Conservation (phyloP, 2,113 vertebrate genomes). For the Oncorhynchus tshawytscha region DNA sequence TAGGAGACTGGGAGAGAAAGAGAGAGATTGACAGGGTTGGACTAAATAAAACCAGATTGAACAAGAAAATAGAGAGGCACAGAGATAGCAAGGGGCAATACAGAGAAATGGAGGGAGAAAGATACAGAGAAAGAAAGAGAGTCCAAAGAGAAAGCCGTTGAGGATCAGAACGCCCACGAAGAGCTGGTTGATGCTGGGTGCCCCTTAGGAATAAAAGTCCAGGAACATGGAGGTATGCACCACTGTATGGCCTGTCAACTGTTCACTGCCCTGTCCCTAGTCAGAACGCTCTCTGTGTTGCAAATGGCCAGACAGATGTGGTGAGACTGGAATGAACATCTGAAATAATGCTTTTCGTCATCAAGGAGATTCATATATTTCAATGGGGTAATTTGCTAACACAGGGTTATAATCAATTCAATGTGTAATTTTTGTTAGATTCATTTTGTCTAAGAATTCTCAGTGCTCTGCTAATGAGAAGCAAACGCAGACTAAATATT, state of each 20-base stretch:
- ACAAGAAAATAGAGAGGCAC: constrained; percentile 31
- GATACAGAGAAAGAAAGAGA: constrained; percentile 21
- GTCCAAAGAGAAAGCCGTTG: constrained; percentile 52
- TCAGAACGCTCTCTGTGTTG: constrained; percentile 38
- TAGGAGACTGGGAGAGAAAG: background rate
- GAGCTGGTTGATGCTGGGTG: constrained; percentile 42
- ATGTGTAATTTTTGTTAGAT: no score
- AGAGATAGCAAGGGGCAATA: background rate
- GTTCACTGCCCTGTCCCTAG: constrained; percentile 23
- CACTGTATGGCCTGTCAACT: constrained; percentile 58
- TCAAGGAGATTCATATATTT: background rate
- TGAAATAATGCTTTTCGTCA: constrained; percentile 53
- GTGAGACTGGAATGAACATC: constrained; percentile 23
- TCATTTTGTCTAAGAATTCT: background rate
- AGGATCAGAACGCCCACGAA: constrained; percentile 39
- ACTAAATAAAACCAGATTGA: constrained; percentile 15
- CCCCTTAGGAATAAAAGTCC: constrained; percentile 31
- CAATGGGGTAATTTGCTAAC: no score
- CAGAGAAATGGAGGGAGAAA: constrained; percentile 35
- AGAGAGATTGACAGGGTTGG: constrained; percentile 17
- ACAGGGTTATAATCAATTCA: no score
- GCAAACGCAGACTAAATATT: background rate
- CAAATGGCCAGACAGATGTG: constrained; percentile 67
- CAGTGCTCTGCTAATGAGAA: background rate
- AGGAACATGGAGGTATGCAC: constrained; percentile 49